A percentile compares a stretch with the other conserved stretches of the same genome.
Evolutionary conservation across 2,113 vertebrate species (phyloP).

Genomic region (Gallinago jamesoni): DNA sequence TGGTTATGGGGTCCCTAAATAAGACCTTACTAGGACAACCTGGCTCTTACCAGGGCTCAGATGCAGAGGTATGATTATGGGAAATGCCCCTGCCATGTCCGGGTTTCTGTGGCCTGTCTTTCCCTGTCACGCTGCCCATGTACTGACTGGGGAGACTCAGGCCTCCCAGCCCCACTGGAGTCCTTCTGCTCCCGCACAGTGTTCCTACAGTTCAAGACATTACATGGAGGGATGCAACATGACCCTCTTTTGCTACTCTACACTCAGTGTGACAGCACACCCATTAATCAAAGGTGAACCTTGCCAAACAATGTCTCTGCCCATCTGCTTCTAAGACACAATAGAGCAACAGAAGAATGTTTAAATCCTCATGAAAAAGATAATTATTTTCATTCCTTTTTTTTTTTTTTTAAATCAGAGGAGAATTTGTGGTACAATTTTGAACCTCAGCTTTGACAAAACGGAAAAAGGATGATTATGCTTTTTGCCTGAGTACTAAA

Average conservation of each 20-base stretch:
- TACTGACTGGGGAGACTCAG: neutral
- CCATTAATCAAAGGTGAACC: neutral
- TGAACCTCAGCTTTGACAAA: neutral
- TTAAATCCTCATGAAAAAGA: neutral
- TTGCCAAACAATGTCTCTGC: neutral
- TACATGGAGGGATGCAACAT: neutral
- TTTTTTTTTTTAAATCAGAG: neutral
- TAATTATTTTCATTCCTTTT: neutral
- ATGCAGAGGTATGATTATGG: neutral
- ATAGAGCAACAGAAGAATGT: neutral
- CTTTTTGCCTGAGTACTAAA: neutral
- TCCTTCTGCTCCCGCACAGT: neutral
- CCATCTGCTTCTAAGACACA: neutral
- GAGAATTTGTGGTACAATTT: neutral
- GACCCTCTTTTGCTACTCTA: neutral
- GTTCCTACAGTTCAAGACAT: neutral
- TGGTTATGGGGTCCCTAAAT: neutral
- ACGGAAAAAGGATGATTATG: neutral
- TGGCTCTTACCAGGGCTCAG: neutral
- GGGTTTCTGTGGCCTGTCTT: neutral
- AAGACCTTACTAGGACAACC: neutral
- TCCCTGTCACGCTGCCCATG: neutral
- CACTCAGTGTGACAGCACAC: neutral
- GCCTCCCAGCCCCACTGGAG: neutral
- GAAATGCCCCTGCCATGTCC: neutral